Evolutionary conservation across 2,113 vertebrate species (phyloP).

Genomic region (Speoplatyrhinus poulsoni): DNA sequence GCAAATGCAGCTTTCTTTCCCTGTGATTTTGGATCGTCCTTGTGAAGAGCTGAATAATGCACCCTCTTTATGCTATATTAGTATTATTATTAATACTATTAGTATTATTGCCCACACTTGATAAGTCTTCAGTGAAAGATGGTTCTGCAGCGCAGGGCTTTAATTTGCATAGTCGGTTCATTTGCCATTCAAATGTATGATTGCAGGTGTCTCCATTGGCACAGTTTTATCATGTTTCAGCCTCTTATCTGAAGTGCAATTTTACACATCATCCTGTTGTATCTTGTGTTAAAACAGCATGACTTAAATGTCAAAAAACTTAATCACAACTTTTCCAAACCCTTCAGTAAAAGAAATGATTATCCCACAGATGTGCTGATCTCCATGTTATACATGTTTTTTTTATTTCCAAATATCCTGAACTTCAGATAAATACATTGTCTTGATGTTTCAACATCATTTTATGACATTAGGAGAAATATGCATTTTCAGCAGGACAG

Average conservation of each 20-base stretch:
- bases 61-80: no score
- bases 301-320: no score
- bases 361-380: background rate
- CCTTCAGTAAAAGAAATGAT: background rate
- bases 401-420: no score
- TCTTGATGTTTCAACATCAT: no score
- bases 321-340: background rate
- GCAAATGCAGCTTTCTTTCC: no score
- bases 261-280: background rate
- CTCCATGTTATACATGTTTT: background rate
- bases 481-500: background rate
- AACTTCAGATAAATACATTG: no score
- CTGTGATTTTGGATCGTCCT: no score
- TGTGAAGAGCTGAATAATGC: no score
- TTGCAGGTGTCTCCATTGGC: background rate
- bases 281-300: no score
- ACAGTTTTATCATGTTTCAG: background rate
- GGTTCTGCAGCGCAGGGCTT: background rate
- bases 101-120: no score
- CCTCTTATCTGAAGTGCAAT: slow-evolving; percentile 5
- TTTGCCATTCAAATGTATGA: background rate
- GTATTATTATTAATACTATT: no score
- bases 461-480: background rate
- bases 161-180: background rate
- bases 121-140: background rate